These are phyloP conservation scores for Boleophthalmus pectinirostris DNA, from an alignment of 2,113 vertebrate genomes.

Conservation along the genomic window DNA sequence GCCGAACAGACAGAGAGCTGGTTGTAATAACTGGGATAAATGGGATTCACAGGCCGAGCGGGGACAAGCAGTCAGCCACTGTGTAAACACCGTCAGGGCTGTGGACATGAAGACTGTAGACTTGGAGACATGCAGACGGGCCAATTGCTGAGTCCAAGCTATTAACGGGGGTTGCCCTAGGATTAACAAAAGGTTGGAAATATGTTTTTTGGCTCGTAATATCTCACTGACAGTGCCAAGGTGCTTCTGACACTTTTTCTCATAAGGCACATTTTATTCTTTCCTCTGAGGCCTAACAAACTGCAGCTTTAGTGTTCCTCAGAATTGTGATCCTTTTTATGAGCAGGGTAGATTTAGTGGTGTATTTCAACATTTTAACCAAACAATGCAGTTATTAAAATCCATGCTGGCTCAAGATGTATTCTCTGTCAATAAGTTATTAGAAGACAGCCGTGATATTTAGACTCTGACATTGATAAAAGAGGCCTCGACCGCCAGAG, in stretches of 20 bases:
- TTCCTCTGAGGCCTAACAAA: slow-evolving; percentile 27
- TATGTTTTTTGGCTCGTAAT: slow-evolving; percentile 45
- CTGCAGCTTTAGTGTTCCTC: slow-evolving; percentile 13
- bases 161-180: slow-evolving; percentile 50
- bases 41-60: slow-evolving; percentile 55
- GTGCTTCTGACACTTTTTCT: slow-evolving; percentile 51
- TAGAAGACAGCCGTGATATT: slow-evolving; percentile 27
- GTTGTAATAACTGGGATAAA: slow-evolving; percentile 36
- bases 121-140: slow-evolving; percentile 51
- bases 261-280: slow-evolving; percentile 27
- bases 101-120: slow-evolving; percentile 57
- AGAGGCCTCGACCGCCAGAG: slow-evolving; percentile 43
- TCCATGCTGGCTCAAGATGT: slow-evolving; percentile 16
- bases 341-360: background rate
- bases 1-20: slow-evolving; percentile 45
- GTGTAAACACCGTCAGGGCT: slow-evolving; percentile 68
- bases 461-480: slow-evolving; percentile 47
- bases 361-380: slow-evolving; percentile 12
- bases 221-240: slow-evolving; percentile 45
- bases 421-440: slow-evolving; percentile 26
- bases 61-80: slow-evolving; percentile 45
- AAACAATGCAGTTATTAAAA: slow-evolving; percentile 9
- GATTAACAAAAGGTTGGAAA: slow-evolving; percentile 55
- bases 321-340: slow-evolving; percentile 15
- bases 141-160: slow-evolving; percentile 44